A percentile compares a stretch with the other conserved stretches of the same genome.
These are phyloP conservation scores for Parthenolecanium corni DNA, from an alignment of 2,888 invertebrate species.

Conservation along the genomic window DNA sequence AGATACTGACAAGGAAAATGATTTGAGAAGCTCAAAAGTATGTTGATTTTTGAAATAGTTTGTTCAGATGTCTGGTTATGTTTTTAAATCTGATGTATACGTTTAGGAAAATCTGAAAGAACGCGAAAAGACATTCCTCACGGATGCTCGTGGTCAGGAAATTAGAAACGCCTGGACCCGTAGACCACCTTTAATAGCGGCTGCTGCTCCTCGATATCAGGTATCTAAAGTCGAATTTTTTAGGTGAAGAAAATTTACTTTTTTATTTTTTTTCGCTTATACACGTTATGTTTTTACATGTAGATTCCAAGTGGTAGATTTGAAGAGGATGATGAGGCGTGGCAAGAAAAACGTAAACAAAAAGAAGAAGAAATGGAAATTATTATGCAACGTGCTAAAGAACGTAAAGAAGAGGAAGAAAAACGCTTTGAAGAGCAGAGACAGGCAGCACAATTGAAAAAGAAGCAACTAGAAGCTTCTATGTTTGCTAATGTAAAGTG, in stretches of 20 bases:
- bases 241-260: not conserved
- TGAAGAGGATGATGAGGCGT: conserved; percentile 28
- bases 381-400: conserved; percentile 30
- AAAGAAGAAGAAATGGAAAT: conserved; percentile 23
- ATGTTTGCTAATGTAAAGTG: conserved; percentile 11
- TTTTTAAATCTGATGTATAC: not conserved
- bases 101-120: conserved; percentile 23
- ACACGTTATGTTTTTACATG: too few species aligned
- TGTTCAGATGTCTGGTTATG: not conserved
- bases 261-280: not conserved
- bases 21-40: conserved; percentile 19
- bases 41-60: not conserved
- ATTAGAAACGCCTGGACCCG: conserved; percentile 12
- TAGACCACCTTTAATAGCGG: not conserved
- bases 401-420: conserved; percentile 32
- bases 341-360: conserved; percentile 12
- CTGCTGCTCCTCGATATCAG: conserved; percentile 10
- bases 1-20: conserved; percentile 22
- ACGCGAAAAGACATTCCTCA: conserved; percentile 4
- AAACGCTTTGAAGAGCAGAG: conserved; percentile 58
- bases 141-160: not conserved
- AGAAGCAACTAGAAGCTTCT: conserved; percentile 45
- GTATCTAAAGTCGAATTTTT: too few species aligned
- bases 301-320: not conserved
- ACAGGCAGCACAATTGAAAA: conserved; percentile 50